Evolutionary conservation across 2,797 vertebrate genomes (phyloP).

Genomic region (Epinephelus malabaricus): DNA sequence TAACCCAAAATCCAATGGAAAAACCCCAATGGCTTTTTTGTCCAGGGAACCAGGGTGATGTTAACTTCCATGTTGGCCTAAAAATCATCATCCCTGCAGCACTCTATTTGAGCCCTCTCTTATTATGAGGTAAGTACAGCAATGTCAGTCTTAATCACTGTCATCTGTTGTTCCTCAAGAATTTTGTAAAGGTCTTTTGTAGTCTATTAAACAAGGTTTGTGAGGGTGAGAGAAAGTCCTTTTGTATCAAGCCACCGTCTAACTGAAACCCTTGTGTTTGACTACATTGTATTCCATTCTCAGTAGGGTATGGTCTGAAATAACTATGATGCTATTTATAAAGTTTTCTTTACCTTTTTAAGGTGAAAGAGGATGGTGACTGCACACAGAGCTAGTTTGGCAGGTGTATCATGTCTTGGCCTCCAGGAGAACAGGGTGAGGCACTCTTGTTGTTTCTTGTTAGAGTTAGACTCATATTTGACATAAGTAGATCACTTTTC

Average conservation of each 20-base stretch:
- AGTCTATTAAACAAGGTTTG: background rate
- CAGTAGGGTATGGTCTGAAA: background rate
- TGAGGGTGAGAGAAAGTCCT: background rate
- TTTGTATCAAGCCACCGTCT: background rate
- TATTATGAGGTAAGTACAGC: background rate
- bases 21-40: too few relatives aligned
- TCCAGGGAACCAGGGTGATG: too few relatives aligned
- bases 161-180: background rate
- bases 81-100: too few relatives aligned
- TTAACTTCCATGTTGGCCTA: too few relatives aligned
- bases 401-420: conserved; percentile 61
- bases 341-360: background rate
- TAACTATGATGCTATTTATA: background rate
- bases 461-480: conserved; percentile 29
- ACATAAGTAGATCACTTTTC: background rate
- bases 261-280: background rate
- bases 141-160: background rate
- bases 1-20: too few relatives aligned
- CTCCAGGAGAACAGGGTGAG: conserved; percentile 54
- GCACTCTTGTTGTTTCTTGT: conserved; percentile 62
- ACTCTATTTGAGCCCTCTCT: too few relatives aligned
- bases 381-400: conserved; percentile 54
- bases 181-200: background rate
- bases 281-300: background rate
- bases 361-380: conserved; percentile 47